Conservation (phyloP, 2,888 invertebrate genomes). For the Toxonevra muliebris region DNA sequence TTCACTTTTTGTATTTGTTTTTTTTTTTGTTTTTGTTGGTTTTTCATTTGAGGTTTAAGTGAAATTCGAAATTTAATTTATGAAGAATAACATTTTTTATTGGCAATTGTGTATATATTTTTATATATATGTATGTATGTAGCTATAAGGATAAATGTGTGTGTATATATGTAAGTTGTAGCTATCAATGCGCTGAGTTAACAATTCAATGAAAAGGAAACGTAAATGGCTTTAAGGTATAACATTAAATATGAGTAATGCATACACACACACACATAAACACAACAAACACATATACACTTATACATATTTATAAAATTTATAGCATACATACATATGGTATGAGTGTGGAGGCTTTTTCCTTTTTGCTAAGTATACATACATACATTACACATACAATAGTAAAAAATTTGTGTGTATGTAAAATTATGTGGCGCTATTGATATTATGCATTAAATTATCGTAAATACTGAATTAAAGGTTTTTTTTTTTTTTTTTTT, state of each 20-base stretch:
- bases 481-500: background rate
- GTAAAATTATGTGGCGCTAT: conserved; percentile 4
- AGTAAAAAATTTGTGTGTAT: background rate
- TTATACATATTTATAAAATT: no score
- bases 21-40: no score
- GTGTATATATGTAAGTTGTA: background rate
- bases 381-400: background rate
- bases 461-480: conserved; percentile 4
- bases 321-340: background rate
- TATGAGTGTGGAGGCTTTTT: background rate
- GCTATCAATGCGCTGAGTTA: no score
- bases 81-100: no score
- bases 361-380: no score
- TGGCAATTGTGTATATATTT: no score
- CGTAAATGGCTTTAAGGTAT: conserved; percentile 7
- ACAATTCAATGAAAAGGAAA: conserved; percentile 1
- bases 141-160: background rate
- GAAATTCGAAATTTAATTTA: no score
- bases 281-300: background rate
- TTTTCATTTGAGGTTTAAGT: no score
- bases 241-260: conserved; percentile 18
- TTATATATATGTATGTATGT: no score
- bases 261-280: background rate
- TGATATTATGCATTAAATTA: conserved; percentile 21
- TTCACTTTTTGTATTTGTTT: no score